These are phyloP conservation scores for Penaeus japonicus DNA, from an alignment of 1,140 invertebrate genomes.

Conservation along the genomic window DNA sequence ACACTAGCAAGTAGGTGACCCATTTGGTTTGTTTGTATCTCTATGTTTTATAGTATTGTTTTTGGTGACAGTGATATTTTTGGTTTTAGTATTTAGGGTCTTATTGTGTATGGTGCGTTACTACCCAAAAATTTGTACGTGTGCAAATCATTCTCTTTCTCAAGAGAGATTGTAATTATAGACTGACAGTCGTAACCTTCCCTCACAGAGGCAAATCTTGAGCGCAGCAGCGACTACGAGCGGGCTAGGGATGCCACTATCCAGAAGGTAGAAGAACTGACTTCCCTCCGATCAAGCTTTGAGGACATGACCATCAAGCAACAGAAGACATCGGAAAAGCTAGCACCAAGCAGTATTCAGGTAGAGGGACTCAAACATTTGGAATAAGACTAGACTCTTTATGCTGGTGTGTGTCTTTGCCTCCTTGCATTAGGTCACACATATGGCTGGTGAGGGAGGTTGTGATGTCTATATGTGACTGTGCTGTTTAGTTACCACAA, in stretches of 20 bases:
- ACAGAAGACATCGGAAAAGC: conserved; percentile 26
- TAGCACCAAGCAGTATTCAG: conserved; percentile 38
- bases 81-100: not conserved
- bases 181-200: not conserved
- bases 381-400: too few species aligned
- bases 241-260: conserved; percentile 31
- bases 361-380: not conserved
- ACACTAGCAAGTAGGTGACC: conserved; percentile 26
- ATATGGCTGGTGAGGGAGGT: too few species aligned
- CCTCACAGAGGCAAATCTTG: conserved; percentile 32
- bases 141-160: not conserved
- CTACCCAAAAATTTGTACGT: not conserved
- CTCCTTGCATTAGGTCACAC: not conserved
- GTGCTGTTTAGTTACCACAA: too few species aligned
- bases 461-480: too few species aligned
- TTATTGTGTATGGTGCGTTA: not conserved
- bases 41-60: not conserved
- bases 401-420: not conserved
- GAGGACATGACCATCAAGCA: conserved; percentile 34
- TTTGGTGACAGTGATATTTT: not conserved
- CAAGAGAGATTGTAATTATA: not conserved
- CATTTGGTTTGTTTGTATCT: not conserved
- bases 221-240: conserved; percentile 37
- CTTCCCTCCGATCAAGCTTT: conserved; percentile 13
- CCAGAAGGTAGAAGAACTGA: conserved; percentile 34